Percentiles rank a stretch among this genome's conserved stretches.
Conservation (phyloP, 1,140 invertebrate genomes). For the Tribolium madens region DNA sequence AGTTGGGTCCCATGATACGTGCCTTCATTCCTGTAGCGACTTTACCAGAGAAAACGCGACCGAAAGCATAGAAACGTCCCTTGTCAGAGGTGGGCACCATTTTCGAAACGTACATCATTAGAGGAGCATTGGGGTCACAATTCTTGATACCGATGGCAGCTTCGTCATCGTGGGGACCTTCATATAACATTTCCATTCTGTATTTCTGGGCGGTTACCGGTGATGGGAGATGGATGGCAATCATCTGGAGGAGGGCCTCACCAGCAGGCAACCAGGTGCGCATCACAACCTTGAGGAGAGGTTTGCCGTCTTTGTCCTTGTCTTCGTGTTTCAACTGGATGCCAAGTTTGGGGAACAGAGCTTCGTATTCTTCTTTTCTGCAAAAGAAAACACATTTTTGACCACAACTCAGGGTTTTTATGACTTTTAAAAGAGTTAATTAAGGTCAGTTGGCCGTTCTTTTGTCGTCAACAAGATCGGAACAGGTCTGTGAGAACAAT, state of each 20-base stretch:
- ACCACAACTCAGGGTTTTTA: no score
- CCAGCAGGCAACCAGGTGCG: conserved; percentile 99
- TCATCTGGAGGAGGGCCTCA: conserved; percentile 99
- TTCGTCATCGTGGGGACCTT: conserved; percentile 97
- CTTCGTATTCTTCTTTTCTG: conserved; percentile 93
- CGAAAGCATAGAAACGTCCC: conserved; percentile 99
- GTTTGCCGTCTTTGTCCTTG: conserved; percentile 95
- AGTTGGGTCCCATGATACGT: conserved; percentile 99
- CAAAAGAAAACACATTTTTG: conserved; percentile 52
- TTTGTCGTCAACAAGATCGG: conserved; percentile 51
- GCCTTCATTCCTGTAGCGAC: conserved; percentile 95
- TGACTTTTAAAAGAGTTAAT: background rate
- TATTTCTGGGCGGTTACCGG: conserved; percentile 99
- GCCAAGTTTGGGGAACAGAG: conserved; percentile 88
- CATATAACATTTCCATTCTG: conserved; percentile 99
- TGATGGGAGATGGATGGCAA: conserved; percentile 98
- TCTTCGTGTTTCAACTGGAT: conserved; percentile 95
- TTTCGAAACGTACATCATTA: conserved; percentile 99
- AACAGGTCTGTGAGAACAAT: conserved; percentile 53
- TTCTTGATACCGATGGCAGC: conserved; percentile 88
- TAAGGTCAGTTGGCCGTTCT: conserved; percentile 52
- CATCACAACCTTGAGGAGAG: conserved; percentile 95
- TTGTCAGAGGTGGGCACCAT: conserved; percentile 99
- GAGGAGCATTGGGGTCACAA: conserved; percentile 95
- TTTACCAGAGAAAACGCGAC: conserved; percentile 98